Evolutionary conservation across 2,888 invertebrate genomes (phyloP).

Genomic region (Acleris cristana): DNA sequence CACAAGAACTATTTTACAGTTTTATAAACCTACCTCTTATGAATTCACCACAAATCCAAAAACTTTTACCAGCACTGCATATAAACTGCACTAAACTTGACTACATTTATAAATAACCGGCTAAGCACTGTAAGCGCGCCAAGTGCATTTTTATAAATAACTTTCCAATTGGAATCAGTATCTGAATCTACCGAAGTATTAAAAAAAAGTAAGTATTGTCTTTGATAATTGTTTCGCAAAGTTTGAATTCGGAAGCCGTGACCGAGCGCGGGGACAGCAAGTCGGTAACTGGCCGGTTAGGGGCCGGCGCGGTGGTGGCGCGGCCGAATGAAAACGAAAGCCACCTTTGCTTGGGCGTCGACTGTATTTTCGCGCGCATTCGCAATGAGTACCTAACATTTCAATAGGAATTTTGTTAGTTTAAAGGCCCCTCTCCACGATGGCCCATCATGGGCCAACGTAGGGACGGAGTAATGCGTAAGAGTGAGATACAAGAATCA

Average conservation of each 20-base stretch:
- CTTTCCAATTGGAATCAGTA: no score
- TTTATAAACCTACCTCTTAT: neutral
- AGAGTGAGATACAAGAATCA: no score
- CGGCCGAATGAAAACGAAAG: conserved; percentile 21
- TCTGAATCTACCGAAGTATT: neutral
- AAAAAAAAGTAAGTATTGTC: conserved; percentile 13
- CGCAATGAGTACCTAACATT: conserved; percentile 7
- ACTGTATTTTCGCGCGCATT: conserved; percentile 15
- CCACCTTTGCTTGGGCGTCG: conserved; percentile 16
- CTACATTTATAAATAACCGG: neutral
- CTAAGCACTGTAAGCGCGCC: neutral
- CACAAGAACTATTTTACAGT: neutral
- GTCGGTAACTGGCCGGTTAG: conserved; percentile 27
- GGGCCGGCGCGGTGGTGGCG: conserved; percentile 6
- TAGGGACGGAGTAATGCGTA: no score
- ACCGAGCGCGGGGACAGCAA: conserved; percentile 19
- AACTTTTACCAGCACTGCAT: neutral
- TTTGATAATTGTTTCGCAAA: conserved; percentile 16
- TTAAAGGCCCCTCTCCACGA: no score
- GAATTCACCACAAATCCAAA: conserved; percentile 3
- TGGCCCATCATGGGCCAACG: no score
- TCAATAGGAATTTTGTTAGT: neutral
- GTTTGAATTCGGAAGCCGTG: conserved; percentile 24
- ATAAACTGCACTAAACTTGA: neutral
- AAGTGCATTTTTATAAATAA: neutral